Conservation (phyloP, 2,113 vertebrate genomes). For the Gopherus flavomarginatus region DNA sequence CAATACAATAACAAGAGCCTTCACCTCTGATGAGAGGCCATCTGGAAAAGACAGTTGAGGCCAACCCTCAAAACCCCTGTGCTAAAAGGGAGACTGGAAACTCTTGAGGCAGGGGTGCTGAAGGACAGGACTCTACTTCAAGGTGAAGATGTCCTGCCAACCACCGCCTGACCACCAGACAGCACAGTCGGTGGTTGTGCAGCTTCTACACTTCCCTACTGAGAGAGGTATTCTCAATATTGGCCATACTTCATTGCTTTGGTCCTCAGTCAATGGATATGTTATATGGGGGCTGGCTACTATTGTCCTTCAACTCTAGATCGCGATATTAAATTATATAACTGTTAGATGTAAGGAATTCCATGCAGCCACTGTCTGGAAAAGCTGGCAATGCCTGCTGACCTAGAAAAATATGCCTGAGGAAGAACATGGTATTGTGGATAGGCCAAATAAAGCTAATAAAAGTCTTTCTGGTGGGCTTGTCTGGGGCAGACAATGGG, state of each 20-base stretch:
- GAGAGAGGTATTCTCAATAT: not conserved
- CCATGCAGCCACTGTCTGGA: not conserved
- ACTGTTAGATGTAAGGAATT: not conserved
- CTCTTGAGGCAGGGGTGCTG: not conserved
- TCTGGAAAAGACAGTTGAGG: not conserved
- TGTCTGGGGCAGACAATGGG: not conserved
- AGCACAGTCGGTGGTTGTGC: not conserved
- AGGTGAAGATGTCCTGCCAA: not conserved
- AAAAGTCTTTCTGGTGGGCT: not conserved
- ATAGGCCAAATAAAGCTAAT: not conserved
- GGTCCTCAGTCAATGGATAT: not conserved
- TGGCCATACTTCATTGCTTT: not conserved
- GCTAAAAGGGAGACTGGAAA: not conserved
- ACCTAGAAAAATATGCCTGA: not conserved
- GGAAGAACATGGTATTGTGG: accelerated
- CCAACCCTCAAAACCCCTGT: not conserved
- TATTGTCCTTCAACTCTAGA: not conserved
- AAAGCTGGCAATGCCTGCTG: not conserved
- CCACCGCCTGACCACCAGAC: not conserved
- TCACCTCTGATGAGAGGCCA: not conserved
- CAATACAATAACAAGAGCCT: not conserved
- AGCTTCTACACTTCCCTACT: not conserved
- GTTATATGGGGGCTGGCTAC: not conserved
- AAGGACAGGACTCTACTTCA: not conserved
- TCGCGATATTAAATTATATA: not conserved